Evolutionary conservation across 1,140 invertebrate genomes (phyloP), one percentile per base, ranked within the genome.

Genomic region (Drosophila azteca): DNA sequence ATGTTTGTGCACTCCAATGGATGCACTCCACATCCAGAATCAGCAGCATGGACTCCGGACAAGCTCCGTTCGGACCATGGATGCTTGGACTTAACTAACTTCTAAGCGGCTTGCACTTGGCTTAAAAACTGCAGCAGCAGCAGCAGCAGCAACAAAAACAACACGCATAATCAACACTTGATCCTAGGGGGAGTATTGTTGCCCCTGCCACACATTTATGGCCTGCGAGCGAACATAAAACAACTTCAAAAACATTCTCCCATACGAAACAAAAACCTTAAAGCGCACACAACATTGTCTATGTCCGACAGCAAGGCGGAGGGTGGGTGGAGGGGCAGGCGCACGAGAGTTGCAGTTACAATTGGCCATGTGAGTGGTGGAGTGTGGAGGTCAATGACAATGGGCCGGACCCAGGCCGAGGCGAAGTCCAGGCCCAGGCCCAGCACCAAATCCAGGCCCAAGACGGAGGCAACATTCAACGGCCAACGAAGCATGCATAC

Each of bases 401-500:
- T 65, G 48, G 51, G 78, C 46, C 24, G 24, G 17, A 1, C 17
- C 17, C 17, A 1, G 17, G 24, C 24, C 43, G 48, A 49, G 59
- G 9, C 39, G 24, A 41, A 63, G 63, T 39, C 72, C 73, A 73
- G 20, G 39, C 29, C 62, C 50, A 51, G 43, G 45, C 57, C 50
- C 71, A 57, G 52, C 11, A 59, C 22, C 59, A 51, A 60, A 20
- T 59, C 45, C 76, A 55, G 59, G 64, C 45, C 63, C 51, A 73
- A 79, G 77, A 65, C 77, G 60, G 48, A 69, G 70, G 54, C 67
- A 70, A 57, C 66, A 20, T 44, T 26, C 57, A 59, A 61, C 48
- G 64, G 61, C 62, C 70, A 85, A 87, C 82, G 78, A 85, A 87
- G 81, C 82, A 66, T 82, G 82, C 82, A 85, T 85, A 85, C 82